Percentiles rank a stretch among this genome's conserved stretches.
phyloP scores from a whole-genome alignment of 2,888 invertebrate species.

The Ochlodes sylvanus region DNA sequence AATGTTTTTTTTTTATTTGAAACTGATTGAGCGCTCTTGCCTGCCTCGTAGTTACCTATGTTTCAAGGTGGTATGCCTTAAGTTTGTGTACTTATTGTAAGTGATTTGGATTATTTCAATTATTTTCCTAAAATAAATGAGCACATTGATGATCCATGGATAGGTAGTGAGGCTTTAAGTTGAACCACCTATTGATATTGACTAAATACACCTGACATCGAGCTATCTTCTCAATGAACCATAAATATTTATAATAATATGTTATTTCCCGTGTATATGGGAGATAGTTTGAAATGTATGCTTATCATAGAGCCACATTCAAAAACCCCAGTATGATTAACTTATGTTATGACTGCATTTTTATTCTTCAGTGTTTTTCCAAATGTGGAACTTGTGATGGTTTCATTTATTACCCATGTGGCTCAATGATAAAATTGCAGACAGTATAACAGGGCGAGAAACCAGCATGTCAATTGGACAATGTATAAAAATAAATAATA shows the following conservation, averaged over 20 bases:
- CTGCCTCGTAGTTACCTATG: constrained; percentile 64
- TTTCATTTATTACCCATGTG: constrained; percentile 18
- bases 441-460: constrained; percentile 62
- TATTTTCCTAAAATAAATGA: constrained; percentile 49
- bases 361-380: constrained; percentile 2
- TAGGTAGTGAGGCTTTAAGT: constrained; percentile 64
- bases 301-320: constrained; percentile 23
- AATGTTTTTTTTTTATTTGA: constrained; percentile 47
- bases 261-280: not conserved
- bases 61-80: constrained; percentile 53
- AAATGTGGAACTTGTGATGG: not conserved
- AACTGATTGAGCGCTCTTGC: constrained; percentile 68
- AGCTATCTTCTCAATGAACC: not conserved
- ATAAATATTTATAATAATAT: not conserved
- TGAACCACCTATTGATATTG: constrained; percentile 58
- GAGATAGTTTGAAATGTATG: not conserved
- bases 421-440: constrained; percentile 29
- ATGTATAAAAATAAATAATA: constrained; percentile 77
- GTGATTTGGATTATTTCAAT: constrained; percentile 44
- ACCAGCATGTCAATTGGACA: constrained; percentile 74
- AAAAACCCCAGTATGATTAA: not conserved
- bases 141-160: constrained; percentile 33
- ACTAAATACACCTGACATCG: not conserved
- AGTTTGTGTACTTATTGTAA: constrained; percentile 59
- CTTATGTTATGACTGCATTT: not conserved